Evolutionary conservation across 2,113 vertebrate species (phyloP).

Genomic region (Macquaria australasica): DNA sequence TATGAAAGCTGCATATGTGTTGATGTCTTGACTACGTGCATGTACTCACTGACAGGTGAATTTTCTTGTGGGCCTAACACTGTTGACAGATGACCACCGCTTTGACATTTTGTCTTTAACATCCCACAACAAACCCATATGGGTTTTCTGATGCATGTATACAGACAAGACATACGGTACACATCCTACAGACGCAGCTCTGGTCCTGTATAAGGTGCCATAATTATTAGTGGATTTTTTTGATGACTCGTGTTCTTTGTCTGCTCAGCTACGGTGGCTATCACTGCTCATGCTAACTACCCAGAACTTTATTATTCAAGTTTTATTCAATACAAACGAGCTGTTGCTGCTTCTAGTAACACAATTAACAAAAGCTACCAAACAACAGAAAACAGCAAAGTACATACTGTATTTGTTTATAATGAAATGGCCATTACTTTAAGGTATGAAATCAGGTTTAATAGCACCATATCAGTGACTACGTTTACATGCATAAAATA

Average conservation of each 20-base stretch:
- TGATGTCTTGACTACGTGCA: neutral
- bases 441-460: neutral
- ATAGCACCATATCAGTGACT: too few species aligned
- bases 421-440: neutral
- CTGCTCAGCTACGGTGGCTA: neutral
- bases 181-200: neutral
- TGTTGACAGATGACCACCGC: neutral
- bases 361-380: neutral
- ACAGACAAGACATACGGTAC: neutral
- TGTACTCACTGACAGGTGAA: neutral
- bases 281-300: neutral
- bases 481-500: too few species aligned
- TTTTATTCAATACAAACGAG: neutral
- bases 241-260: neutral
- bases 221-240: neutral
- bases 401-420: neutral
- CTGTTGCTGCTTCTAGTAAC: neutral
- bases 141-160: neutral
- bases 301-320: neutral
- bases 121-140: conserved; percentile 20
- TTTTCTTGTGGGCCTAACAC: neutral
- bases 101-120: conserved; percentile 2
- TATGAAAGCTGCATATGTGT: neutral
- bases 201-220: neutral
- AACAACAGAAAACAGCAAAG: neutral